Conservation (phyloP, 2,888 invertebrate species). For the Orchesella flavescens region DNA sequence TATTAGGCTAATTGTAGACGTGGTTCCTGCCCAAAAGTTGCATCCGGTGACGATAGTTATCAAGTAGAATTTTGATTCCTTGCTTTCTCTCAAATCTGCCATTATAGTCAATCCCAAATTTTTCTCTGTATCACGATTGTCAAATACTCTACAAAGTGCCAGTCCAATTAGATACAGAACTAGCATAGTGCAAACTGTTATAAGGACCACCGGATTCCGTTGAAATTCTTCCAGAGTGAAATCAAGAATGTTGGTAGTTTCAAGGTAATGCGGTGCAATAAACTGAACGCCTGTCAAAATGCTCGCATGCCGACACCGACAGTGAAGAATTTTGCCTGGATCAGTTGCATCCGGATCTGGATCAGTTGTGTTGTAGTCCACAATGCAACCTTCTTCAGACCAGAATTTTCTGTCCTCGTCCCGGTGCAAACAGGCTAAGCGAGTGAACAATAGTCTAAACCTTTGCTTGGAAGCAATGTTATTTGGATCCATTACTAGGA, state of each 20-base stretch:
- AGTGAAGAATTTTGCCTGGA: too few species aligned
- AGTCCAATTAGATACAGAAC: constrained; percentile 55
- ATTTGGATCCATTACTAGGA: constrained; percentile 35
- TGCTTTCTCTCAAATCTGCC: constrained; percentile 55
- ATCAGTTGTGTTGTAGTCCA: constrained; percentile 9
- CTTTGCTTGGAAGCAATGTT: neutral
- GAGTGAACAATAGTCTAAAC: constrained; percentile 40
- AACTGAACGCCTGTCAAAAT: constrained; percentile 64
- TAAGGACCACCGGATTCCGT: constrained; percentile 61
- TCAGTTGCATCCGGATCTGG: neutral
- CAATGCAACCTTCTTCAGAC: constrained; percentile 61
- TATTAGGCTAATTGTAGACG: constrained; percentile 66
- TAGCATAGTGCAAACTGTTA: constrained; percentile 55
- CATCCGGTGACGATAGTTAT: constrained; percentile 67
- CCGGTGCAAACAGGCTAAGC: constrained; percentile 55
- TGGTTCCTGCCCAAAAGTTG: constrained; percentile 67
- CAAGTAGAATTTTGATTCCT: constrained; percentile 56
- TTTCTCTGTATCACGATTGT: constrained; percentile 41
- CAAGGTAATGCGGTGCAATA: constrained; percentile 53
- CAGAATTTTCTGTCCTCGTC: constrained; percentile 61
- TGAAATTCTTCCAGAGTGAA: constrained; percentile 52
- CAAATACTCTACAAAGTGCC: constrained; percentile 47
- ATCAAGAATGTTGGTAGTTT: constrained; percentile 41
- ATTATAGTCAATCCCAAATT: constrained; percentile 65
- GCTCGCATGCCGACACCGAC: constrained; percentile 65